Conservation (phyloP, 1,140 invertebrate genomes). For the Platorchestia sp. region DNA sequence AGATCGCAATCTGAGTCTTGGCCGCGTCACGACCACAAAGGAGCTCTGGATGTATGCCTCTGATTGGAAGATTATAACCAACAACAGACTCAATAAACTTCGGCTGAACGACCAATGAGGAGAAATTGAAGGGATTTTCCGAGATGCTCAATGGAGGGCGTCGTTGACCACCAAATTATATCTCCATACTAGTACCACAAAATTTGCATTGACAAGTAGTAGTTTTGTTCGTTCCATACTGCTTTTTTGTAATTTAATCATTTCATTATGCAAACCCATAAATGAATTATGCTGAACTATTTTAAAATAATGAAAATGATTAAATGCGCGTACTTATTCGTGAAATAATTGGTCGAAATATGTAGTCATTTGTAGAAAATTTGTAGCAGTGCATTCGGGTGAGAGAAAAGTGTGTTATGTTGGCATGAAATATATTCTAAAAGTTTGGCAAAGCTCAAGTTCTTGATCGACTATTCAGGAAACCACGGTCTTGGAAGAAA, state of each 20-base stretch:
- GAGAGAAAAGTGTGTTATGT: not conserved
- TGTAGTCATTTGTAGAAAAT: not conserved
- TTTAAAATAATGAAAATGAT: not conserved
- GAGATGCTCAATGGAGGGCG: not conserved
- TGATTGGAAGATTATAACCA: slow-evolving; percentile 54
- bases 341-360: no score
- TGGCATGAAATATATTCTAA: not conserved
- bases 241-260: not conserved
- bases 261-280: not conserved
- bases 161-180: not conserved
- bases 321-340: no score
- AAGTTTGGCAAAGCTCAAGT: not conserved
- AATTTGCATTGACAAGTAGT: not conserved
- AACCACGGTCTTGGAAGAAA: not conserved
- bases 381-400: not conserved
- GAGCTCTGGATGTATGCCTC: slow-evolving; percentile 43
- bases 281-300: not conserved
- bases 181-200: not conserved
- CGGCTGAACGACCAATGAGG: slow-evolving; percentile 22
- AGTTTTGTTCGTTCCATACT: not conserved
- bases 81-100: slow-evolving; percentile 52
- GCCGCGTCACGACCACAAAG: slow-evolving; percentile 37
- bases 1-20: slow-evolving; percentile 34
- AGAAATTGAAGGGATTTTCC: slow-evolving; percentile 41
- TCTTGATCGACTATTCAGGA: not conserved